Percentiles rank a stretch among this genome's conserved stretches.
Evolutionary conservation across 2,797 vertebrate species (phyloP).

Genomic region (Karalla daura): DNA sequence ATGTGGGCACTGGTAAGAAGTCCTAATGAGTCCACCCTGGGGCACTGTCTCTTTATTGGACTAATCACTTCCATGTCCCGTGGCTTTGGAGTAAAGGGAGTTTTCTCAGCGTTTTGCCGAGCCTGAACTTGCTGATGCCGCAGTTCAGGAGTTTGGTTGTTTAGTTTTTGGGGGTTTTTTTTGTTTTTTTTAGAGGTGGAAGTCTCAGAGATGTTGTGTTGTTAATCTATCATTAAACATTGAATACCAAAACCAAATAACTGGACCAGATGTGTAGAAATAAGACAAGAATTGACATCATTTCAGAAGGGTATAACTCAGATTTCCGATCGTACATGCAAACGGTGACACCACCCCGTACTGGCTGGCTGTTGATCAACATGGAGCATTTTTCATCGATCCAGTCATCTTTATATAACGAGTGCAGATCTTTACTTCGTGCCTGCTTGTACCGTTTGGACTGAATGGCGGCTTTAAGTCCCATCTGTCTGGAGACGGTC

Average conservation of each 20-base stretch:
- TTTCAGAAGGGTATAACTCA: too few species aligned
- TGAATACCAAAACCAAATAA: background rate
- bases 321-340: too few species aligned
- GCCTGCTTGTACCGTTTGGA: background rate
- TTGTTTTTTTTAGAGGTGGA: background rate
- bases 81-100: too few species aligned
- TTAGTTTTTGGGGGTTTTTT: too few species aligned
- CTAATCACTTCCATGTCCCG: too few species aligned
- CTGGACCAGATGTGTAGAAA: background rate
- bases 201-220: background rate
- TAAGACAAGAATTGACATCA: too few species aligned
- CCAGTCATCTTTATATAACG: background rate
- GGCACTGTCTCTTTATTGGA: background rate
- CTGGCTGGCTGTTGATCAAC: too few species aligned
- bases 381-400: background rate
- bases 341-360: too few species aligned
- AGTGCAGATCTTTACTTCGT: background rate
- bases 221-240: background rate
- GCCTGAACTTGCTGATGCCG: background rate
- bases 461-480: background rate
- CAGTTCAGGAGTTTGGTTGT: too few species aligned
- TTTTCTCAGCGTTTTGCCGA: background rate
- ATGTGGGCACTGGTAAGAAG: background rate
- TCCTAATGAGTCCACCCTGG: background rate
- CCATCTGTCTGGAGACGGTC: background rate